Evolutionary conservation across 2,888 invertebrate genomes (phyloP).

Genomic region (Ferdinandea cuprea): DNA sequence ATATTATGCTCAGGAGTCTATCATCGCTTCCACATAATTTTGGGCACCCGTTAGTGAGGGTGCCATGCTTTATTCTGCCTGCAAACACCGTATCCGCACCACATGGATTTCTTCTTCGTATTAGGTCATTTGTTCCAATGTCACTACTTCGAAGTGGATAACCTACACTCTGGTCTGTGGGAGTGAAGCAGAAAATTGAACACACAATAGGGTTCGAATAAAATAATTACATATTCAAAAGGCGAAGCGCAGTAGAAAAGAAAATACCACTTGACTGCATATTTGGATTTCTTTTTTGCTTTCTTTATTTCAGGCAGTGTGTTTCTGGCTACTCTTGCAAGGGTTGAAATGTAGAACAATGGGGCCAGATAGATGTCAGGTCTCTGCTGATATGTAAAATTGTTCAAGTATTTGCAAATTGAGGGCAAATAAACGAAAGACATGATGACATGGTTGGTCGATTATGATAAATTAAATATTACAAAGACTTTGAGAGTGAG

Average conservation of each 20-base stretch:
- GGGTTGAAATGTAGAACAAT: not conserved
- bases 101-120: not conserved
- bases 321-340: not conserved
- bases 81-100: not conserved
- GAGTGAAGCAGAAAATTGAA: conserved; percentile 37
- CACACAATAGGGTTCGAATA: conserved; percentile 25
- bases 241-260: conserved; percentile 23
- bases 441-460: not conserved
- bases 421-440: not conserved
- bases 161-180: not conserved
- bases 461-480: too few relatives aligned
- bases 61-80: conserved; percentile 10
- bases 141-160: not conserved
- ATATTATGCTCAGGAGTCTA: conserved; percentile 10
- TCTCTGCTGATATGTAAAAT: not conserved
- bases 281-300: conserved; percentile 7
- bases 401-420: not conserved
- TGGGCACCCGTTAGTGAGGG: not conserved
- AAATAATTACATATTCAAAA: conserved; percentile 40
- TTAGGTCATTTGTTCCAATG: conserved; percentile 17
- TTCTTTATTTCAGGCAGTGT: not conserved
- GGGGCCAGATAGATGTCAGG: not conserved
- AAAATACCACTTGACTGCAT: conserved; percentile 38
- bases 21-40: conserved; percentile 5
- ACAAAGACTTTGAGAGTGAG: too few relatives aligned